Evolutionary conservation across 2,113 vertebrate genomes (phyloP).

Genomic region (Ochotona curzoniae): DNA sequence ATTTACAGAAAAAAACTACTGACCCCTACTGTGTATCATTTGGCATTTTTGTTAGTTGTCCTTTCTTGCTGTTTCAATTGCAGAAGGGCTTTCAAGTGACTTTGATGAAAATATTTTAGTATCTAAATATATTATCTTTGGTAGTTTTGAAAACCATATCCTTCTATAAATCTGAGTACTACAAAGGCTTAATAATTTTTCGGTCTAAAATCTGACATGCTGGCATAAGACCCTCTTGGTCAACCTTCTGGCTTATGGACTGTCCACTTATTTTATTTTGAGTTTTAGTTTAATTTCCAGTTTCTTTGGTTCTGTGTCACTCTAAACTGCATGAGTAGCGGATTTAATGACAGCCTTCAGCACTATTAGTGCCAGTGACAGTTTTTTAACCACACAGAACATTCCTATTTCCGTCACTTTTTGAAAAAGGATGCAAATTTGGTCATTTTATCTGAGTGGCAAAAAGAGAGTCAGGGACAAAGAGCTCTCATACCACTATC

Average conservation of each 20-base stretch:
- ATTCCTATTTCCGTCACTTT: background rate
- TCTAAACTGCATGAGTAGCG: background rate
- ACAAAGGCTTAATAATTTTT: background rate
- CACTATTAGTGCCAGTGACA: background rate
- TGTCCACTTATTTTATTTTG: constrained; percentile 23
- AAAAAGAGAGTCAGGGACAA: too few species aligned
- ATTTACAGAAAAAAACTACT: background rate
- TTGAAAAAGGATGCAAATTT: too few species aligned
- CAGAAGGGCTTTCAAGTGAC: background rate
- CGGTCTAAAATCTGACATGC: background rate
- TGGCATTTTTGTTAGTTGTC: background rate
- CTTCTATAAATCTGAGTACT: background rate
- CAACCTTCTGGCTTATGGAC: background rate
- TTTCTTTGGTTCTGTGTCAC: background rate
- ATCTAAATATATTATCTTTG: background rate
- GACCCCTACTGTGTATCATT: background rate
- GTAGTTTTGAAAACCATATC: background rate
- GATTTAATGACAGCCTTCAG: background rate
- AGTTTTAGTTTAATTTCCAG: constrained; percentile 29
- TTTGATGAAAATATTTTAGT: background rate
- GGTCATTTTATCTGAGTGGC: too few species aligned
- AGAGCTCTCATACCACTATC: too few species aligned
- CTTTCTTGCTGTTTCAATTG: constrained; percentile 7
- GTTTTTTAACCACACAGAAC: background rate
- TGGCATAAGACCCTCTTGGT: background rate